phyloP scores from a whole-genome alignment of 2,797 vertebrate species.

The Hyperoplus lanceolatus region DNA sequence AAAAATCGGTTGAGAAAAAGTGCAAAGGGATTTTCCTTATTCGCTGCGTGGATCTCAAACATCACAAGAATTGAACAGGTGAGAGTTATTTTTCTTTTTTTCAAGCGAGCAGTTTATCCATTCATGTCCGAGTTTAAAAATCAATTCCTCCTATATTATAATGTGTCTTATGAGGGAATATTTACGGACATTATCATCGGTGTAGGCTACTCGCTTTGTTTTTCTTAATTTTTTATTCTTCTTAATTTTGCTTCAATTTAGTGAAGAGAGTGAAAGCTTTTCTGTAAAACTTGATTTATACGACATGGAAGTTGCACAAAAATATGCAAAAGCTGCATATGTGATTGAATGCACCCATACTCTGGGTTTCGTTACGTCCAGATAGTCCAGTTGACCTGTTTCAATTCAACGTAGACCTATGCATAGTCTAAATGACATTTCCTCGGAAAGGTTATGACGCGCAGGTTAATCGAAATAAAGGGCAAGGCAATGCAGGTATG shows the following conservation, averaged over 20 bases:
- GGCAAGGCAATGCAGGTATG: neutral
- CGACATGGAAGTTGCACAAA: conserved; percentile 17
- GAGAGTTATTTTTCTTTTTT: conserved; percentile 32
- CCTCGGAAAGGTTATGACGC: neutral
- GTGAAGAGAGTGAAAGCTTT: neutral
- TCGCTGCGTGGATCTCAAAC: conserved; percentile 42
- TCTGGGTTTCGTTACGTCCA: neutral
- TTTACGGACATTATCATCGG: neutral
- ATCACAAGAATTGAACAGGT: conserved; percentile 50
- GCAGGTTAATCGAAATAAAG: conserved; percentile 14
- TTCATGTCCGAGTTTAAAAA: neutral
- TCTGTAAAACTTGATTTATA: neutral
- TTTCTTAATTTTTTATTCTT: neutral
- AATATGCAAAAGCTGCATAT: fast-evolving
- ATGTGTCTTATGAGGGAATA: too few species aligned
- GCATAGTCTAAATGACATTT: conserved; percentile 6
- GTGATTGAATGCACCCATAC: neutral
- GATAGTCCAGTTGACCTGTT: conserved; percentile 5
- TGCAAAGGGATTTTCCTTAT: neutral
- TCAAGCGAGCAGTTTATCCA: neutral
- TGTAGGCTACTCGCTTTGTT: neutral
- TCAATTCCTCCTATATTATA: neutral
- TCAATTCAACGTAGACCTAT: conserved; percentile 18
- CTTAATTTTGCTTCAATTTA: neutral
- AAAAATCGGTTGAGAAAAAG: conserved; percentile 15